Base-by-base conservation (phyloP, 1,140 invertebrate genomes). In the Trinorchestia longiramus region DNA sequence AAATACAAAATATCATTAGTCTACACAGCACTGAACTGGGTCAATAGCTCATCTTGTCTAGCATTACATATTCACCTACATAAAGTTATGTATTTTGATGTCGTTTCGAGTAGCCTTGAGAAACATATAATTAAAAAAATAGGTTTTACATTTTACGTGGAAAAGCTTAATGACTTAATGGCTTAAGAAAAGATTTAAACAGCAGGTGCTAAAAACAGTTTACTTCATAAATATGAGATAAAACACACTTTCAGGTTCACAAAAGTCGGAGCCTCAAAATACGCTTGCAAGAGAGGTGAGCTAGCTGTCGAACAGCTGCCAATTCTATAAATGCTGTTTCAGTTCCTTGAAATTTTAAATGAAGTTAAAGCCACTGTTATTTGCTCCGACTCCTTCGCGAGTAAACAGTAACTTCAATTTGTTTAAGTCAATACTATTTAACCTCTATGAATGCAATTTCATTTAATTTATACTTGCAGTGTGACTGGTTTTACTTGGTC, bases 1-100 rank as follows among this genome's bases (percentile, higher is more conserved):
- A 95, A 96, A 96, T 53, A 95, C 95, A 87, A 97, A 44, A 87
- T 62, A 41, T 41, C 88, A 43, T 90, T 90, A 90, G 88, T 42
- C 47, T 11, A 77, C 62, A 8, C 47, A 53, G 62, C 62, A 77
- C 36, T 36, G 1, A 77, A 77, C 11, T 77, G 15, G 28, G 11
- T 77, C 62, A 23, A 28, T 36, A 77, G 28, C 28, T 77, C 62
- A 15, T 36, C 62, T 77, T 77, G 28, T 77, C 1, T 28, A 36
- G 62, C 1, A 36, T 11, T 11, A 36, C 28, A 36, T 11, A 8
- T 53, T 77, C 8, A 77, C 15, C 11, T 19, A 77, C 28, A 36
- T 28, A 77, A 36, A 77, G 62, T 77, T 77, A 53, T 77, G 8
- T 77, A 77, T 77, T 77, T 77, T 36, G 11, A 77, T 23, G 62